phyloP scores from a whole-genome alignment of 2,888 invertebrate species.

The Rhodophaea formosa region DNA sequence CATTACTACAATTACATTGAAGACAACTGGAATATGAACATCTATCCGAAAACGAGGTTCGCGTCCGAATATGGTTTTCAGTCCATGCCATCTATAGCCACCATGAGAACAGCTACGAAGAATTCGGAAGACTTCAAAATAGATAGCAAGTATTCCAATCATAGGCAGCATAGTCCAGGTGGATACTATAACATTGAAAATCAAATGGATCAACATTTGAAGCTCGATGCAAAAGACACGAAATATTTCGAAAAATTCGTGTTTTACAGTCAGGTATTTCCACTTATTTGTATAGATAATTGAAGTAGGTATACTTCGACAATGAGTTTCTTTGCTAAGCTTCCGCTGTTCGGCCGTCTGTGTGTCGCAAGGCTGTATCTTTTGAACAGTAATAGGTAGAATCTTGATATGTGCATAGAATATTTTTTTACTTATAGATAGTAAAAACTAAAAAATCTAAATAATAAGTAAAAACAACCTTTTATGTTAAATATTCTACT shows the following conservation, averaged over 20 bases:
- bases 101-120: conserved; percentile 83
- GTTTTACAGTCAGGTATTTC: conserved; percentile 90
- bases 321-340: too few species aligned
- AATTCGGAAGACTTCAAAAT: conserved; percentile 72
- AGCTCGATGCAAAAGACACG: conserved; percentile 72
- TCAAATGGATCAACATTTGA: conserved; percentile 84
- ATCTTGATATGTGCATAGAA: too few species aligned
- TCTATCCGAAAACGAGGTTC: conserved; percentile 91
- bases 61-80: conserved; percentile 98
- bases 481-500: too few species aligned
- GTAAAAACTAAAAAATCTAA: too few species aligned
- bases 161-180: conserved; percentile 92
- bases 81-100: conserved; percentile 88
- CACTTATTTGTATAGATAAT: too few species aligned
- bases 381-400: too few species aligned
- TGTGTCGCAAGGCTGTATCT: too few species aligned
- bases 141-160: conserved; percentile 83
- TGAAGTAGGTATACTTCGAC: too few species aligned
- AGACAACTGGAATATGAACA: conserved; percentile 90
- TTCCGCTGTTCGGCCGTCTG: too few species aligned
- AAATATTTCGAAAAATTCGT: conserved; percentile 85
- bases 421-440: too few species aligned
- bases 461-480: too few species aligned
- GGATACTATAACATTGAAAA: conserved; percentile 85
- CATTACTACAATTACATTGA: conserved; percentile 94